Evolutionary conservation across 2,113 vertebrate genomes (phyloP).

Genomic region (Aegypius monachus): DNA sequence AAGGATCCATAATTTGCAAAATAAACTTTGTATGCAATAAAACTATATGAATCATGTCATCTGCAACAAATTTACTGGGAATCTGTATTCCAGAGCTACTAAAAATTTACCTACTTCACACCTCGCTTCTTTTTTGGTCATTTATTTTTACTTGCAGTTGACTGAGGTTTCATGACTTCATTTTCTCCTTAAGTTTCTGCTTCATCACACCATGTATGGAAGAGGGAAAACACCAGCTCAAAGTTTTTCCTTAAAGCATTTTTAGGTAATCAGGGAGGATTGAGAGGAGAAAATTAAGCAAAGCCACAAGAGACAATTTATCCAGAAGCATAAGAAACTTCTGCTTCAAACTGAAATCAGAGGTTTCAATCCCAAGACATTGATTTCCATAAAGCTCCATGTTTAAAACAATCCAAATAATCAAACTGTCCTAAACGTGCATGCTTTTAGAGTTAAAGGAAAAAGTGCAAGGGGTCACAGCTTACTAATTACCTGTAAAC

Average conservation of each 20-base stretch:
- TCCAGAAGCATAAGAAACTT: not conserved
- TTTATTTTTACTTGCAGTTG: slow-evolving; percentile 1
- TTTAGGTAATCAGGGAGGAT: not conserved
- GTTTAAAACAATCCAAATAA: not conserved
- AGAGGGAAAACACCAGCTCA: not conserved
- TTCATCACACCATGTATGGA: not conserved
- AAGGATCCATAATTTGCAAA: slow-evolving; percentile 25
- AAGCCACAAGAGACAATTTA: not conserved
- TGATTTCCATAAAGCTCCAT: rapidly evolving
- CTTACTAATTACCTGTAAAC: not conserved
- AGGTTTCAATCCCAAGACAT: not conserved
- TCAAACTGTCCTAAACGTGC: not conserved
- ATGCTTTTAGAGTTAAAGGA: not conserved
- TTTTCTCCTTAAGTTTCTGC: not conserved
- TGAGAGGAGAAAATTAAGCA: not conserved
- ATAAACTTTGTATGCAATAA: not conserved
- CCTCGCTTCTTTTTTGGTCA: not conserved
- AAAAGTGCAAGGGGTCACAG: not conserved
- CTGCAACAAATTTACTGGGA: not conserved
- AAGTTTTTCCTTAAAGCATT: not conserved
- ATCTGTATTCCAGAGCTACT: not conserved
- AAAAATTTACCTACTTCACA: slow-evolving; percentile 34
- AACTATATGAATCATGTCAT: slow-evolving; percentile 7
- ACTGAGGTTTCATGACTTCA: not conserved
- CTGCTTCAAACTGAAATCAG: not conserved